These are phyloP conservation scores for Pseudorectes ferrugineus DNA, from an alignment of 2,113 vertebrate genomes.

Conservation along the genomic window DNA sequence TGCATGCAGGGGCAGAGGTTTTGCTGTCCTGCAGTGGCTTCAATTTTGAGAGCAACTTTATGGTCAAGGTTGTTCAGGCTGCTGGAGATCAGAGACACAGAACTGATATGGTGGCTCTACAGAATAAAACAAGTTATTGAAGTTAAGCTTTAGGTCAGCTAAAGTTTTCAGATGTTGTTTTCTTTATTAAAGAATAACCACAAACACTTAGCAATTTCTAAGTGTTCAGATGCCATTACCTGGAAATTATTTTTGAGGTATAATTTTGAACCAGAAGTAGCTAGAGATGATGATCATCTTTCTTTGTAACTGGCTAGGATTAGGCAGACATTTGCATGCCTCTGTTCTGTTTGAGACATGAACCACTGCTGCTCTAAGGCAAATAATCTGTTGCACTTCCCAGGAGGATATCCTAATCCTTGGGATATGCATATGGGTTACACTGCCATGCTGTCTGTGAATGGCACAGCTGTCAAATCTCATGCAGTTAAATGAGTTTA, in stretches of 20 bases:
- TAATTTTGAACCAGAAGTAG: not conserved
- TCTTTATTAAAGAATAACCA: not conserved
- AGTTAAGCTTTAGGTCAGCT: not conserved
- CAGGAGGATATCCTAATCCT: not conserved
- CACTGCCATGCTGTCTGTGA: not conserved
- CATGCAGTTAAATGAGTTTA: not conserved
- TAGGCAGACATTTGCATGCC: not conserved
- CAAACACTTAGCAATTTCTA: not conserved
- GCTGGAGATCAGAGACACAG: not conserved
- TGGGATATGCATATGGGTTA: not conserved
- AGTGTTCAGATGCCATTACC: not conserved
- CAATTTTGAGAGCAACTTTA: not conserved
- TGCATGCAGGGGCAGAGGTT: not conserved
- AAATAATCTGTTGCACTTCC: not conserved
- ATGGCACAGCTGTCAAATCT: not conserved
- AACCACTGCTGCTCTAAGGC: not conserved
- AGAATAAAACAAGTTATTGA: not conserved
- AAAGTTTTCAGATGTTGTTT: not conserved
- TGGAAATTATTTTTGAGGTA: not conserved
- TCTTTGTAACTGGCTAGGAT: not conserved
- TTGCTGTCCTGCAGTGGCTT: not conserved
- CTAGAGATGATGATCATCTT: not conserved
- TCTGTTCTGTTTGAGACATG: not conserved
- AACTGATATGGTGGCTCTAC: not conserved
- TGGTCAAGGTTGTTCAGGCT: not conserved